Percentiles rank a stretch among this genome's conserved stretches.
Evolutionary conservation across 2,888 invertebrate species (phyloP).

Genomic region (Cyrtodaria siliqua): DNA sequence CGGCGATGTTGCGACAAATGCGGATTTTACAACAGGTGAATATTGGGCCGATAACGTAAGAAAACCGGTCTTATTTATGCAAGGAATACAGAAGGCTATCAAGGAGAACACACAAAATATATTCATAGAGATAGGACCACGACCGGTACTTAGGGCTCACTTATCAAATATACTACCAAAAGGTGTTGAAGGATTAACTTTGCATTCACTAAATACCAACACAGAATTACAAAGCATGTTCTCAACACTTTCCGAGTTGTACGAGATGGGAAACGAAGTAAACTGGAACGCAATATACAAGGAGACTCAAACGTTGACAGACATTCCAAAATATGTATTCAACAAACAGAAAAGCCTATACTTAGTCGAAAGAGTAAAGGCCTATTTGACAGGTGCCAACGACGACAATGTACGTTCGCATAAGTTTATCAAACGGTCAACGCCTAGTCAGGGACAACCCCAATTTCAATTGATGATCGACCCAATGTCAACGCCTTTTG

Average conservation of each 20-base stretch:
- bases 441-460: too few species aligned
- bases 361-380: background rate
- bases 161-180: too few species aligned
- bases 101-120: constrained; percentile 9
- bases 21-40: constrained; percentile 39
- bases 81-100: constrained; percentile 45
- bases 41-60: constrained; percentile 74
- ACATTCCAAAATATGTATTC: constrained; percentile 18
- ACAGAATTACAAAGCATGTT: too few species aligned
- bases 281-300: too few species aligned
- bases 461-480: background rate
- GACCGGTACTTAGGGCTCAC: too few species aligned
- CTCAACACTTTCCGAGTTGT: too few species aligned
- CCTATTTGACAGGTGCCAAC: constrained; percentile 7
- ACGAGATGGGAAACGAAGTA: too few species aligned
- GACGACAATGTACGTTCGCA: background rate
- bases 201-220: too few species aligned
- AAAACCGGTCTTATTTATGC: constrained; percentile 66
- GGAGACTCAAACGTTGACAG: too few species aligned
- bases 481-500: constrained; percentile 12
- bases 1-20: constrained; percentile 28
- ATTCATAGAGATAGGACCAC: constrained; percentile 10
- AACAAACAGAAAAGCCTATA: background rate
- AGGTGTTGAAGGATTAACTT: too few species aligned
- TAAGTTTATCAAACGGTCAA: constrained; percentile 8